Base-by-base conservation (phyloP, 2,113 vertebrate genomes). In the Hoplias malabaricus region DNA sequence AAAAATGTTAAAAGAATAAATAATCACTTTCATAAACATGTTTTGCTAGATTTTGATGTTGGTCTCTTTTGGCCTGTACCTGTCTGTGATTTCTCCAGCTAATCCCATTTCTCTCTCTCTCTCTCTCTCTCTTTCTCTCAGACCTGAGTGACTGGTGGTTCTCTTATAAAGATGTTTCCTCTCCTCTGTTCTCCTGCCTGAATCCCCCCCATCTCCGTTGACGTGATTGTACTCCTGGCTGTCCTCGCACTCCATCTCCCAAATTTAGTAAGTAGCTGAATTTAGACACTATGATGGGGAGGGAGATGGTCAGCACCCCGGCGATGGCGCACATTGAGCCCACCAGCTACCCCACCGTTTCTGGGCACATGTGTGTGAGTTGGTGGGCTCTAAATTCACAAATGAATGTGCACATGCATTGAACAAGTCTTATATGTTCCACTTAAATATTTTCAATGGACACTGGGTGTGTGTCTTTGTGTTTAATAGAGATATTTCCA, bases 201-300 rank as follows among this genome's bases (percentile, higher is more conserved):
- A 19, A 90, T 69, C 50, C 89, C 16, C 5, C 80, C 78, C 78
- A 91, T 81, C 63, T 68, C 91, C 77, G 43, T 92, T 86, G 25
- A 91, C 88, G 0, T 92, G 89, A 2, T 80, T 48, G 31, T 84
- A 88, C n/a, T n/a, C n/a, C n/a, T n/a, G n/a, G 76, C 86, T 80
- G 0, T 54, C 84, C 66, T 83, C 40, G 42, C 93, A 92, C 76
- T 96, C 94, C 19, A 89, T 94, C 83, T 91, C 95, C 5, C 95
- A 87, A 83, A 96, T 95, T 80, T 98, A 97, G 90, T n/a, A 98
- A 98, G 82, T 96, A 98, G 84, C 95, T 96, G 87, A 98, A 98
- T 86, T 98, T 98, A 82, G 96, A 98, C 81, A 98, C 96, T 0
- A 98, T 98, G 85, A 97, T 96, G 0, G 96, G 96, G 43, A 98